These are phyloP conservation scores for Ahaetulla prasina DNA, from an alignment of 2,113 vertebrate species.

Conservation along the genomic window DNA sequence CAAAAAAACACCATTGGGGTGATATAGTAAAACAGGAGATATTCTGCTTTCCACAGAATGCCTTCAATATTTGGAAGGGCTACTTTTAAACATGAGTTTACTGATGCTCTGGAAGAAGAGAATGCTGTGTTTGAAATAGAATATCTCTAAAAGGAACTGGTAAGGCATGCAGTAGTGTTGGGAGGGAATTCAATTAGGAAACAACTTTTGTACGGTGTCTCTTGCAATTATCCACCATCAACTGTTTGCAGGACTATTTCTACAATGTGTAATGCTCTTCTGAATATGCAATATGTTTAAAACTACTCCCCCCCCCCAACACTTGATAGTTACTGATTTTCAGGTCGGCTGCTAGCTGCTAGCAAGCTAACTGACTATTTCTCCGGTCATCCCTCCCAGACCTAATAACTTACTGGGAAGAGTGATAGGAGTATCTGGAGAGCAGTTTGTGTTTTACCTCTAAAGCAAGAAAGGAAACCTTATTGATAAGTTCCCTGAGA, in stretches of 20 bases:
- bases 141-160: neutral
- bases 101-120: neutral
- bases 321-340: neutral
- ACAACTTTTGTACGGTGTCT: neutral
- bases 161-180: neutral
- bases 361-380: neutral
- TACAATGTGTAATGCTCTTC: neutral
- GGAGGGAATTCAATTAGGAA: neutral
- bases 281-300: neutral
- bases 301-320: neutral
- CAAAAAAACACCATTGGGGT: neutral
- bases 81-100: neutral
- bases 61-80: neutral
- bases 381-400: neutral
- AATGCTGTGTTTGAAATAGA: neutral
- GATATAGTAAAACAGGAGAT: neutral
- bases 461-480: neutral
- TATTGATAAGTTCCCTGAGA: neutral
- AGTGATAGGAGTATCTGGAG: neutral
- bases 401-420: neutral
- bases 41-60: neutral
- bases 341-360: neutral
- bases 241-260: neutral
- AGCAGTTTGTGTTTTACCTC: neutral
- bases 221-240: neutral